phyloP scores from a whole-genome alignment of 2,113 vertebrate species.

The Xenopus borealis region DNA sequence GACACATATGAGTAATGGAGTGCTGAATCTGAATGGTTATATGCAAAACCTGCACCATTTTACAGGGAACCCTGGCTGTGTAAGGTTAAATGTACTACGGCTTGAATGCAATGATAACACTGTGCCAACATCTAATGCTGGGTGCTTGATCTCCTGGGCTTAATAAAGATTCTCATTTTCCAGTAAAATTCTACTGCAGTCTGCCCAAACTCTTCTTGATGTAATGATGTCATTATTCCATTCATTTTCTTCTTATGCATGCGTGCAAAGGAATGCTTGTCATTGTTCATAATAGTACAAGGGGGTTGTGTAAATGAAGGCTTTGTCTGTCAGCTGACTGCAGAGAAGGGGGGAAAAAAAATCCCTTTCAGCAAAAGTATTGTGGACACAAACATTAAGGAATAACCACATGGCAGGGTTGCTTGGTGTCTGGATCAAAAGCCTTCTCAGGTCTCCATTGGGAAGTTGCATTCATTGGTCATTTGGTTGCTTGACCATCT shows the following conservation, averaged over 20 bases:
- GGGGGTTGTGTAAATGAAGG: neutral
- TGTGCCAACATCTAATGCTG: neutral
- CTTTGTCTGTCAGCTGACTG: neutral
- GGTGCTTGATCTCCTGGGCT: neutral
- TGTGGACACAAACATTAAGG: neutral
- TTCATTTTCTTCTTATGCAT: neutral
- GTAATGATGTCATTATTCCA: constrained; percentile 29
- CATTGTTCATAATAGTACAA: neutral
- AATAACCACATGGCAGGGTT: neutral
- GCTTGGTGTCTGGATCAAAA: neutral
- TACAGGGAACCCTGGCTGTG: neutral
- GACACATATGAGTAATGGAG: neutral
- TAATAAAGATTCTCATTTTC: neutral
- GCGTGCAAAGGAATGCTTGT: neutral
- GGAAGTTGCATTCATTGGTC: too few relatives aligned
- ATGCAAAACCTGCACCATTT: neutral
- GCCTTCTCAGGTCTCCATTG: neutral
- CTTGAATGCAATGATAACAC: constrained; percentile 1
- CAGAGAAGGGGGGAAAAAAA: neutral
- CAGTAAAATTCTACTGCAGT: constrained; percentile 25
- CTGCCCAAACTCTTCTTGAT: neutral
- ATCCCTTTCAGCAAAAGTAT: neutral
- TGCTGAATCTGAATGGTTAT: neutral
- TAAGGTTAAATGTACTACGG: neutral
- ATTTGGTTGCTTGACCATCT: too few relatives aligned